Base-by-base conservation (phyloP, 2,113 vertebrate species). In the Brachypodius melanocephalos region DNA sequence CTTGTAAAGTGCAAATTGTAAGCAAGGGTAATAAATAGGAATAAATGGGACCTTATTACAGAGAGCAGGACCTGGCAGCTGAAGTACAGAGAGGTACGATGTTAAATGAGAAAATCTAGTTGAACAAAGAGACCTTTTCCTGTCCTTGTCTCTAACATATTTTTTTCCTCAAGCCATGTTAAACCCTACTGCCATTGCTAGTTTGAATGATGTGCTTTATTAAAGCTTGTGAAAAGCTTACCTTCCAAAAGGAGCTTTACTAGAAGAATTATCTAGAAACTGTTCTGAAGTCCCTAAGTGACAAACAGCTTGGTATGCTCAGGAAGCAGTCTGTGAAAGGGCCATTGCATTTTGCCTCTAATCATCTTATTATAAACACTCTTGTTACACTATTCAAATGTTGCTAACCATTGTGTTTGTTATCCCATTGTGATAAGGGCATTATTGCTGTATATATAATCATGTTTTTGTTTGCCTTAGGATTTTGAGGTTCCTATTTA, bases 391-490 rank as follows among this genome's bases (percentile, higher is more conserved):
- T 93, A 74, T 66, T 88, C 80, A 71, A 55, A 94, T 58, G 43
- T 66, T 66, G 34, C 86, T 71, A 85, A 73, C 74, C n/a, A 67
- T 81, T 72, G 54, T 92, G 85, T 97, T 95, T 94, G 81, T 46
- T 71, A 95, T 92, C 76, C 85, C 36, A 36, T 77, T 84, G 26
- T 95, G 95, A 94, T 85, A 88, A 93, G 84, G 79, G 92, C 45
- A 65, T 76, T 85, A 84, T 91, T 78, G 84, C 90, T 90, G 74
- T 87, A 92, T 90, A 66, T 65, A 74, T 87, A 80, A 79, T 80
- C 69, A 61, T 40, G n/a, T 45, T 90, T 90, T 85, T 91, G 55
- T 94, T 94, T 95, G 83, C 67, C n/a, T 74, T 96, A 73, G 77
- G 94, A 87, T 79, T 90, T 85, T 36, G 88, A 81, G 67, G 59